Base-by-base conservation (phyloP, 2,113 vertebrate genomes). In the Arizona elegans region DNA sequence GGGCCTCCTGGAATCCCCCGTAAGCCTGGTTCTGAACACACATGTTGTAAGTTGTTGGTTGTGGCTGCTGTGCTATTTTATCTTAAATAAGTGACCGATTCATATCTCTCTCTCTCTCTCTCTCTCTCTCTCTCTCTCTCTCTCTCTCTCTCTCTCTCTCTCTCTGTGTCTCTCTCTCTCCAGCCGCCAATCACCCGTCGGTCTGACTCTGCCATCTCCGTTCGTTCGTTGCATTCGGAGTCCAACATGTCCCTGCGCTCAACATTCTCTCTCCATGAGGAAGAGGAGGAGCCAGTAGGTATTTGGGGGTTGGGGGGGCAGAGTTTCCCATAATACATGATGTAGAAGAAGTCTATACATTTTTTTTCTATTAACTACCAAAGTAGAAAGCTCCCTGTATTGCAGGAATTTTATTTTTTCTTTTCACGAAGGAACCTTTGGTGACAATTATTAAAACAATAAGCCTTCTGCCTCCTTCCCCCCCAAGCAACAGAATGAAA, bases 171-270 rank as follows among this genome's bases (percentile, higher is more conserved):
- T 21, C 1, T 86, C 47, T 38, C 90, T 88, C 59, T 89, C 58
- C 88, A 91, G 88, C 99, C 98, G 70, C 99, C 99, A 0, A 99
- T 99, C 91, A 98, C 99, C 0, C 98, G 99, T 53, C 98, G 98
- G 95, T 99, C 99, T 0, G 99, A 99, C 97, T 99, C 99, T 0
- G 99, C 99, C 89, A 99, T 99, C 97, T 99, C 99, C 0, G 97
- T 99, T 85, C 99, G 99, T 58, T 99, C 99, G 0, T 96, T 99
- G 94, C 99, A 99, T 95, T 99, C 99, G 0, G 99, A 99, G 97
- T 99, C 99, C 97, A 99, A 98, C 98, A 99, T 99, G 98, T 99
- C 99, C 90, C 95, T 99, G 95, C 99, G 99, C 94, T 99, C 99
- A 70, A 99, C 99, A 0, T 99, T 99, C 97, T 99, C 99, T 0